Conservation (phyloP, 2,797 vertebrate species). For the Melanogrammus aeglefinus region DNA sequence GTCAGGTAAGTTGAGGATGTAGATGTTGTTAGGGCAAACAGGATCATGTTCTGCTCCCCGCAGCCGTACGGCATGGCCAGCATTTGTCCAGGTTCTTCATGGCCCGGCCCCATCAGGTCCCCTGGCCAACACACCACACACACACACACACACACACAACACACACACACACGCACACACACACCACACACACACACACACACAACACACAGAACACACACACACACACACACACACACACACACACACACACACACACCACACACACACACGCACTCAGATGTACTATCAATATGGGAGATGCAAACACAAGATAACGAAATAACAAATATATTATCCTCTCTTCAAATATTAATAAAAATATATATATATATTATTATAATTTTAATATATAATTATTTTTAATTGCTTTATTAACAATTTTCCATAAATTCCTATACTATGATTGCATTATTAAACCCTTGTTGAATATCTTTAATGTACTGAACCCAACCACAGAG, state of each 20-base stretch:
- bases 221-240: too few relatives aligned
- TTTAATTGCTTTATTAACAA: neutral
- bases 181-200: too few relatives aligned
- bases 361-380: neutral
- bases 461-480: too few relatives aligned
- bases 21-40: slow-evolving; percentile 87
- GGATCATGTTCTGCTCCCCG: slow-evolving; percentile 89
- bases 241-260: too few relatives aligned
- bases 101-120: slow-evolving; percentile 82
- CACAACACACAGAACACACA: too few relatives aligned
- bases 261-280: too few relatives aligned
- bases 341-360: neutral
- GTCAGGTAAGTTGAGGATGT: slow-evolving; percentile 83
- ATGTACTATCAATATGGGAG: neutral
- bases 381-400: too few relatives aligned
- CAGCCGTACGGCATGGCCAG: slow-evolving; percentile 86
- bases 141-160: neutral
- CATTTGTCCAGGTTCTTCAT: slow-evolving; percentile 79
- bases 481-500: slow-evolving; percentile 80
- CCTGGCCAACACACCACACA: slow-evolving; percentile 59
- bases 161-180: too few relatives aligned
- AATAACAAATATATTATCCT: neutral
- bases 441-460: too few relatives aligned
- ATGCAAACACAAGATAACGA: neutral
- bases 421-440: neutral